These are phyloP conservation scores for Nebria brevicollis DNA, from an alignment of 2,888 invertebrate genomes.

Conservation along the genomic window DNA sequence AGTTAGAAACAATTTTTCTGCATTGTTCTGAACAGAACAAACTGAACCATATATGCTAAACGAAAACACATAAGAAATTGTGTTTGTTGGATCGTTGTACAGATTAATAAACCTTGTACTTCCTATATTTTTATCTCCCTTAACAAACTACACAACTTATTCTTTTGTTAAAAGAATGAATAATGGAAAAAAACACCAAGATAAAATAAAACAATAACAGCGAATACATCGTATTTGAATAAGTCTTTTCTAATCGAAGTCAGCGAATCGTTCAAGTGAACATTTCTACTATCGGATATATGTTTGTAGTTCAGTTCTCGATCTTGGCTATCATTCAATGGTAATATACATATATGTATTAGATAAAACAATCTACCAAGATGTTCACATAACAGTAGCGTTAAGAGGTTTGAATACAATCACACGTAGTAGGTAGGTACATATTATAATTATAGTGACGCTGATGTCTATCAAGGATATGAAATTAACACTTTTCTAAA, in stretches of 20 bases:
- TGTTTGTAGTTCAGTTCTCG: conserved; percentile 9
- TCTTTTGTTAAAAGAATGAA: conserved; percentile 33
- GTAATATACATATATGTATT: neutral
- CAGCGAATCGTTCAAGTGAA: conserved; percentile 6
- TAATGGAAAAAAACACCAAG: neutral
- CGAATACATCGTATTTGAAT: conserved; percentile 7
- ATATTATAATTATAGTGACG: conserved; percentile 55
- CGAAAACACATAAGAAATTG: conserved; percentile 6
- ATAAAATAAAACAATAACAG: conserved; percentile 10
- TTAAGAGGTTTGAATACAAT: conserved; percentile 53
- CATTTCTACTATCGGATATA: conserved; percentile 3
- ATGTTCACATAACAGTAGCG: conserved; percentile 22
- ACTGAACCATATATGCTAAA: neutral
- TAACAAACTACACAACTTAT: conserved; percentile 34
- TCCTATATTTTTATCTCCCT: conserved; percentile 33
- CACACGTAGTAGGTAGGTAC: conserved; percentile 56
- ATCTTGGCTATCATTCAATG: conserved; percentile 23
- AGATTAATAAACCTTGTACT: conserved; percentile 27
- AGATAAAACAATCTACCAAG: conserved; percentile 10
- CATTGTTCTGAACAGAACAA: neutral
- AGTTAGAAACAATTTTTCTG: neutral
- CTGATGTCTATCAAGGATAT: conserved; percentile 20
- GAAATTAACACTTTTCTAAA: neutral
- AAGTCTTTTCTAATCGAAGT: conserved; percentile 15
- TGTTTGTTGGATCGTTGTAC: conserved; percentile 12